Conservation (phyloP, 2,113 vertebrate species). For the Cnemophilus loriae region DNA sequence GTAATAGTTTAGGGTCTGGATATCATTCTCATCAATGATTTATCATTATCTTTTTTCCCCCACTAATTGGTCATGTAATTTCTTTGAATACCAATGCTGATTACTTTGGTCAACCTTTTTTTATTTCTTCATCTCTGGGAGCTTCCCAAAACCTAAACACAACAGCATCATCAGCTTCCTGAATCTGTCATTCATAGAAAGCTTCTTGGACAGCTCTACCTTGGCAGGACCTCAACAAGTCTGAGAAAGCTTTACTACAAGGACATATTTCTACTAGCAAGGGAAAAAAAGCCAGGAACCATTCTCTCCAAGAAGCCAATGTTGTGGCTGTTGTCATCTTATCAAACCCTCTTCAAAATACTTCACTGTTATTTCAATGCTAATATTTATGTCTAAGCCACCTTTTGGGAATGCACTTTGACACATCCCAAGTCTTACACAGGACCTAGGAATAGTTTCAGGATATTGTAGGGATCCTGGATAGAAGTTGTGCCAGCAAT, state of each 20-base stretch:
- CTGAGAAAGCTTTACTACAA: neutral
- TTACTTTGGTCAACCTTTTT: neutral
- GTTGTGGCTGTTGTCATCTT: neutral
- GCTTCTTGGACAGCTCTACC: neutral
- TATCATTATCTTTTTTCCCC: fast-evolving
- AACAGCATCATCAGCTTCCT: neutral
- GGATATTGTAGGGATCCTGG: neutral
- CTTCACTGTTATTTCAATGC: neutral
- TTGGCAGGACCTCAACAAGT: neutral
- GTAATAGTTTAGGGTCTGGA: neutral
- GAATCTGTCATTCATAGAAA: neutral
- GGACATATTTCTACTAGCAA: neutral
- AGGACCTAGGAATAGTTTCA: neutral
- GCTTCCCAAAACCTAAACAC: neutral
- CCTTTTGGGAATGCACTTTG: neutral
- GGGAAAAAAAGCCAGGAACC: fast-evolving
- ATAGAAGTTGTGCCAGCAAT: neutral
- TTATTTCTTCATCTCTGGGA: neutral
- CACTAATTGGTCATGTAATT: neutral
- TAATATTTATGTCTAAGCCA: neutral
- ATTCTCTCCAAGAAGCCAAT: neutral
- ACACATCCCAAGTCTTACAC: neutral
- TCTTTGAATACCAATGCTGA: neutral
- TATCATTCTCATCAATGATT: neutral
- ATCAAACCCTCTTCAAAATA: neutral